Evolutionary conservation across 2,888 invertebrate genomes (phyloP).

Genomic region (Pristionchus maxplancki): DNA sequence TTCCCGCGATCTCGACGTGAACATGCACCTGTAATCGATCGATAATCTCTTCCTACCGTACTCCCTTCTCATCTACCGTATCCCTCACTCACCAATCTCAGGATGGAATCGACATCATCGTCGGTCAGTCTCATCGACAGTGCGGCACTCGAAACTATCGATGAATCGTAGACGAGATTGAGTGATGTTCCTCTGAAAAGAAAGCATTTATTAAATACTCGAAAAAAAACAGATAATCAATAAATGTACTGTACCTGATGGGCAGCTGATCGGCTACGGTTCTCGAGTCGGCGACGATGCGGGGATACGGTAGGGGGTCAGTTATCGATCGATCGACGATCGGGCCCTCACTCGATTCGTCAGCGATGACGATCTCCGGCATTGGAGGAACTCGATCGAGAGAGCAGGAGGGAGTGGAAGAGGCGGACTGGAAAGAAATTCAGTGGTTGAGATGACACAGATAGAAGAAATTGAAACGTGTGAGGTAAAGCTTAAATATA

Average conservation of each 20-base stretch:
- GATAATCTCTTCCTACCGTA: constrained; percentile 26
- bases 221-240: constrained; percentile 2
- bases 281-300: constrained; percentile 39
- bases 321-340: constrained; percentile 31
- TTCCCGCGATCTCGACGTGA: constrained; percentile 84
- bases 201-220: background rate
- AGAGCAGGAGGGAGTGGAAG: background rate
- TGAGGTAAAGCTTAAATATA: too few species aligned
- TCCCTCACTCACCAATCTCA: constrained; percentile 29
- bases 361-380: background rate
- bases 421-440: background rate
- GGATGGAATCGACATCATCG: background rate
- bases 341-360: background rate
- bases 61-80: background rate
- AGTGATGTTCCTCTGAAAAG: constrained; percentile 37
- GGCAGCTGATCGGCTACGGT: constrained; percentile 46
- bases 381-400: constrained; percentile 13
- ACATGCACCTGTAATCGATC: constrained; percentile 84
- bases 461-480: too few species aligned
- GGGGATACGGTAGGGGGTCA: constrained; percentile 43
- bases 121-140: constrained; percentile 34
- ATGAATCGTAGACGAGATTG: constrained; percentile 44
- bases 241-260: constrained; percentile 46
- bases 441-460: too few species aligned
- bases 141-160: background rate